Conservation (phyloP, 2,797 vertebrate genomes). For the Sebastes baramenuke region DNA sequence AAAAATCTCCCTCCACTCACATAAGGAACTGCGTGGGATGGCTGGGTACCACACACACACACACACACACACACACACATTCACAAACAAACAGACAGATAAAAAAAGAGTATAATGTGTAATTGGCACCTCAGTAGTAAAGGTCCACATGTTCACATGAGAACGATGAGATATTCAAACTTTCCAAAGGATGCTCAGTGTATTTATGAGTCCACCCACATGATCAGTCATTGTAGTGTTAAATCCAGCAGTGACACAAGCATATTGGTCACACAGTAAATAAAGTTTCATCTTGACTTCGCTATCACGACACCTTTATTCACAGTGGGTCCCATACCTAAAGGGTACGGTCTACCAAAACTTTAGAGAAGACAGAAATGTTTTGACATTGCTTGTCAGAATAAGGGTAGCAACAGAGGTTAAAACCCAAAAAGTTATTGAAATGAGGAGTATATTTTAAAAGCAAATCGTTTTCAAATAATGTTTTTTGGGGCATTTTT, state of each 20-base stretch:
- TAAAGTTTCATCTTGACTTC: background rate
- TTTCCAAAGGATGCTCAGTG: constrained; percentile 46
- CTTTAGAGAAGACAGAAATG: background rate
- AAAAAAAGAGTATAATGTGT: background rate
- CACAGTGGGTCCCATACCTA: rapidly evolving
- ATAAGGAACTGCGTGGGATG: constrained; percentile 30
- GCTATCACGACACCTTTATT: background rate
- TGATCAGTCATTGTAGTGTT: background rate
- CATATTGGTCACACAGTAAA: background rate
- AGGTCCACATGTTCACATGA: constrained; percentile 64
- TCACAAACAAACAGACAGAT: background rate
- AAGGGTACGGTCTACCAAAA: background rate
- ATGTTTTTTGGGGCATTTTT: background rate
- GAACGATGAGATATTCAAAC: constrained; percentile 43
- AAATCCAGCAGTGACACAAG: constrained; percentile 7
- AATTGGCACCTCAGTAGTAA: constrained; percentile 1
- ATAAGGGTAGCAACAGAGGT: background rate
- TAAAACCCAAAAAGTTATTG: background rate
- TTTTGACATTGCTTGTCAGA: background rate
- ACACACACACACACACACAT: background rate
- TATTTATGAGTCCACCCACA: constrained; percentile 39
- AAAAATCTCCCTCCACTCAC: background rate
- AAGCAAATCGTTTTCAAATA: background rate
- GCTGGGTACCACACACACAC: background rate
- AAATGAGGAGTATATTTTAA: background rate